Base-by-base conservation (phyloP, 1,140 invertebrate genomes). In the Grapholita molesta region DNA sequence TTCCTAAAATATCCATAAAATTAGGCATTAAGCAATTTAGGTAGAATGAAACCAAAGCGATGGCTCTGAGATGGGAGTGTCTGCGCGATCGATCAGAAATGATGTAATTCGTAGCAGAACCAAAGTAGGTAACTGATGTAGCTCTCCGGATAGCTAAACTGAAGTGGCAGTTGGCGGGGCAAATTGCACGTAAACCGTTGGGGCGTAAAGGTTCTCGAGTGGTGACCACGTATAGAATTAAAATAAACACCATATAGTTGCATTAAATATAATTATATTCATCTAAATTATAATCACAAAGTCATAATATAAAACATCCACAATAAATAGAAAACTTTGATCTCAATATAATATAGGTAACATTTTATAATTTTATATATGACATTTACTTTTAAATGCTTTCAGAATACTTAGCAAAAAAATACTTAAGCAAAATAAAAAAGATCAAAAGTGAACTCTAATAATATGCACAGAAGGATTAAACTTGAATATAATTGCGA, bases 331-430 rank as follows among this genome's bases (percentile, higher is more conserved):
- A 15, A 61, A 61, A 57, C 12, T 48, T 25, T 61, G 55, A 30
- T 61, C 55, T 61, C 11, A 61, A 61, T 61, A 61, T 28, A 61
- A 61, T 61, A 61, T 28, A 48, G 42, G 42, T 48, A 61, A 61
- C 55, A 28, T 30, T 61, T 30, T 61, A 61, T 15, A 28, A 61
- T 61, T 28, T 61, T 3, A 61, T 61, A 61, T 61, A 28, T 61
- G 25, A 25, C 3, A 55, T n/a, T n/a, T n/a, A n/a, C n/a, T n/a
- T n/a, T n/a, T 38, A 38, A 38, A 38, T 38, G 35, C 35, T 38
- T 18, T 48, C 11, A 48, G 7, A 48, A 48, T 48, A 48, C 42
- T 38, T 38, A 42, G 9, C 6, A 48, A 48, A 18, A 48, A 18
- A 48, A 48, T 48, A 48, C 42, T 48, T 18, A 48, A 48, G 15